phyloP scores from a whole-genome alignment of 2,888 invertebrate species.

The Agonopterix alstromeriana region DNA sequence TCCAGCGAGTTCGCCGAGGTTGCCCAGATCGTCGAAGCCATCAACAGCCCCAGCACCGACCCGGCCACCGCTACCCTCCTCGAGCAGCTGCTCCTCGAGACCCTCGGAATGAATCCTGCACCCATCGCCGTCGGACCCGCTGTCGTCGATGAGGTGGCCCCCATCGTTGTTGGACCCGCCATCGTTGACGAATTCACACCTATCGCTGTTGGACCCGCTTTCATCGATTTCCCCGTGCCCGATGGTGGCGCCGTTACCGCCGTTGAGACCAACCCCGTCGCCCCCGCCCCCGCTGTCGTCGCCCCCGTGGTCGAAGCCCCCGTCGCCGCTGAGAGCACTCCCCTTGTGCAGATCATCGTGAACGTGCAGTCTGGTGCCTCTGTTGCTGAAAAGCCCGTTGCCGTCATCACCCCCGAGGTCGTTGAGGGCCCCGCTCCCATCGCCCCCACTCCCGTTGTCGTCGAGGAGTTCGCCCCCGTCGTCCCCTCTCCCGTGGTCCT shows the following conservation, averaged over 20 bases:
- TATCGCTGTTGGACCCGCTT: slow-evolving; percentile 10
- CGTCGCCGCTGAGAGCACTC: slow-evolving; percentile 6
- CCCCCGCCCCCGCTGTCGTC: slow-evolving; percentile 7
- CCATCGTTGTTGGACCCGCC: slow-evolving; percentile 10
- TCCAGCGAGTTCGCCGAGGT: slow-evolving; percentile 22
- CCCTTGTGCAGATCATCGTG: slow-evolving; percentile 11
- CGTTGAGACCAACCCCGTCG: slow-evolving; percentile 3
- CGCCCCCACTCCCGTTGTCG: slow-evolving; percentile 18
- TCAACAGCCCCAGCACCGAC: slow-evolving; percentile 34
- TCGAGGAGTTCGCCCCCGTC: slow-evolving; percentile 19
- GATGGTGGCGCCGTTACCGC: slow-evolving; percentile 7
- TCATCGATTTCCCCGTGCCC: slow-evolving; percentile 5
- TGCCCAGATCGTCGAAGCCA: slow-evolving; percentile 39
- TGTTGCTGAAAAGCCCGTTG: slow-evolving; percentile 4
- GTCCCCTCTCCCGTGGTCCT: slow-evolving; percentile 14
- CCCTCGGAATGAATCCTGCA: slow-evolving; percentile 10
- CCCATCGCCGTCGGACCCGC: slow-evolving; percentile 6
- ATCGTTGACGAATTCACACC: slow-evolving; percentile 10
- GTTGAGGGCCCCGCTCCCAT: slow-evolving; percentile 5
- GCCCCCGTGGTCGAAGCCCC: slow-evolving; percentile 1
- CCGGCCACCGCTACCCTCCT: slow-evolving; percentile 36
- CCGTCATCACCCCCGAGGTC: slow-evolving; percentile 12
- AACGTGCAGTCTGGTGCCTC: slow-evolving; percentile 5
- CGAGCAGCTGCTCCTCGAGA: slow-evolving; percentile 13
- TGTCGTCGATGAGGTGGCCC: slow-evolving; percentile 9